Evolutionary conservation across 2,888 invertebrate genomes (phyloP).

Genomic region (Cantharis rustica): DNA sequence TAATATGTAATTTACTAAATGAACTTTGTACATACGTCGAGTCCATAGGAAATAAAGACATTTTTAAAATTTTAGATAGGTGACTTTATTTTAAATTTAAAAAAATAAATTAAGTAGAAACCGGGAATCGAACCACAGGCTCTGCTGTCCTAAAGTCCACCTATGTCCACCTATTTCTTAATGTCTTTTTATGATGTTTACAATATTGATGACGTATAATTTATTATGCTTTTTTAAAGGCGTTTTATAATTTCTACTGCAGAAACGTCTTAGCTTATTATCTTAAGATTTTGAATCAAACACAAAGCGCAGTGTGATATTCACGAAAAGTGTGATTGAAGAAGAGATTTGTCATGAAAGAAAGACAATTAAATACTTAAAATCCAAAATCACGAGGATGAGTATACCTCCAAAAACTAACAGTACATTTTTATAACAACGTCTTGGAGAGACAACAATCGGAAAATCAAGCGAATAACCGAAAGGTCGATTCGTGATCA

Average conservation of each 20-base stretch:
- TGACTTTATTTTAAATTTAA: too few species aligned
- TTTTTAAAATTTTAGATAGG: too few species aligned
- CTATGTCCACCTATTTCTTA: too few species aligned
- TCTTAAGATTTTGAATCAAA: neutral
- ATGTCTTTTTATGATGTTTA: too few species aligned
- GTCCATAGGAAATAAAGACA: too few species aligned
- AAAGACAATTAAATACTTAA: neutral
- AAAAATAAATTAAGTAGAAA: too few species aligned
- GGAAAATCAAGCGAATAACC: slow-evolving; percentile 33
- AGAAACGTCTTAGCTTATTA: neutral
- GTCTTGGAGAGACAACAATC: slow-evolving; percentile 16
- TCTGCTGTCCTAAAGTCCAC: too few species aligned
- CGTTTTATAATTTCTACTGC: neutral
- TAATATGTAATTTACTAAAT: too few species aligned
- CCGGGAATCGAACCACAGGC: too few species aligned
- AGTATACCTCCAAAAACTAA: slow-evolving; percentile 19
- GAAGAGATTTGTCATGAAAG: neutral
- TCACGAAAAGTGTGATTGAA: neutral
- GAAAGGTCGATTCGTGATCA: slow-evolving; percentile 50
- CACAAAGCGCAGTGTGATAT: neutral
- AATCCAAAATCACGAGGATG: neutral
- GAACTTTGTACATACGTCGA: too few species aligned
- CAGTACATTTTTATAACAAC: slow-evolving; percentile 15
- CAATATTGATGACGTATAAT: too few species aligned
- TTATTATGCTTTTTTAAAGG: too few species aligned